These are phyloP conservation scores for Sepiola atlantica DNA, from an alignment of 2,888 invertebrate species.

Conservation along the genomic window DNA sequence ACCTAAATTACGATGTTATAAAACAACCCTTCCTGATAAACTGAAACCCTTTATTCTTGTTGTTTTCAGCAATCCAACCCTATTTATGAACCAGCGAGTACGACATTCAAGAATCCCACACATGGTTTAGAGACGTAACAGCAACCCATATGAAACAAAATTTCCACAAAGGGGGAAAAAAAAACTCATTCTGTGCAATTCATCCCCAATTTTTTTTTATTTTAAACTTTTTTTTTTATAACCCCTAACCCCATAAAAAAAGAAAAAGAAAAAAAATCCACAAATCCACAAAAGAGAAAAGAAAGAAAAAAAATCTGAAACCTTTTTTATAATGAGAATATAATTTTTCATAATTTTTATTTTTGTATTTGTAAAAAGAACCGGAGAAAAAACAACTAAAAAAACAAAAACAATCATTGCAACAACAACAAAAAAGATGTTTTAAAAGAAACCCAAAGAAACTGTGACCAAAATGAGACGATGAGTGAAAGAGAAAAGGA, in stretches of 20 bases:
- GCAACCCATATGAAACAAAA: neutral
- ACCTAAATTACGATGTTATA: too few species aligned
- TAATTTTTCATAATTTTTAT: neutral
- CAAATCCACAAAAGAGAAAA: too few species aligned
- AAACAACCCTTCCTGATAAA: too few species aligned
- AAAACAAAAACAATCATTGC: too few species aligned
- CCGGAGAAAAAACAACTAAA: neutral
- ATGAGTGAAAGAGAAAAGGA: neutral
- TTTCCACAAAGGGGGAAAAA: neutral
- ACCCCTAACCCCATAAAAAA: neutral
- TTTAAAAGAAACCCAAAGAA: neutral
- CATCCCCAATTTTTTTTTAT: neutral
- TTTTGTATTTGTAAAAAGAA: neutral
- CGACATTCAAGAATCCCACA: neutral
- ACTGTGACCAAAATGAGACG: neutral
- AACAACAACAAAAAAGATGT: too few species aligned
- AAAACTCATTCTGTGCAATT: neutral
- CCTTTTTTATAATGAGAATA: neutral
- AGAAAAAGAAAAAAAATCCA: neutral
- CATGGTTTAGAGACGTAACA: constrained; percentile 22
- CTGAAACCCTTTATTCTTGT: neutral
- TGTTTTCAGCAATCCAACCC: neutral
- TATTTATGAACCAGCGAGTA: neutral
- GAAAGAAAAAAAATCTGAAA: neutral
- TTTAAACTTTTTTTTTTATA: neutral